Evolutionary conservation across 2,888 invertebrate species (phyloP), one percentile per base, ranked within the genome.

Genomic region (Rambutsinella grinnellia): DNA sequence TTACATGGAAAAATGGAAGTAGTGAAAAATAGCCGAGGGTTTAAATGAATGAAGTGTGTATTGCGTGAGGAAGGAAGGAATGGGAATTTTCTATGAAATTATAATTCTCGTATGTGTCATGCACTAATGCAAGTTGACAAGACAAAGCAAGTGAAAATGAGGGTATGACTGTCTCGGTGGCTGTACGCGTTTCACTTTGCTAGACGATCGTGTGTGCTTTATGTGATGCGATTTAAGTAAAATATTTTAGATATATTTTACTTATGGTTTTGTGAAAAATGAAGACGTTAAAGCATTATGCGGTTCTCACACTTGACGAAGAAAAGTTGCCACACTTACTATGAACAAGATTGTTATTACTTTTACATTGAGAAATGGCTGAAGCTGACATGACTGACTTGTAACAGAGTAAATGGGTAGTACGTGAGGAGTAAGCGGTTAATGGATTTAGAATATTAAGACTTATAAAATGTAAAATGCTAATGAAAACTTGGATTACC

Each of bases 11-110:
- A n/a, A 49, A 17, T 49, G 49, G n/a, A 49, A 49, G 3, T n/a
- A n/a, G 26, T 61, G 61, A 23, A 61, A 61, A 61, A 61, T 61
- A 53, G 51, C 47, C 15, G 19, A n/a, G n/a, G 49, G 49, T 13
- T 49, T 49, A 49, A 36, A 36, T 36, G 36, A 36, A 13, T 13
- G 36, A n/a, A 8, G 36, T 36, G 36, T 5, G 36, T 36, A 36
- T 5, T 36, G 13, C 36, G 13, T 36, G 5, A 8, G 36, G 13
- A 36, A 36, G 5, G 36, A 36, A 36, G 36, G 36, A 36, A 36
- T 8, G 36, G 6, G 36, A 8, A n/a, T n/a, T n/a, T n/a, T n/a
- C n/a, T n/a, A n/a, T n/a, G n/a, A n/a, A n/a, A n/a, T n/a, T n/a
- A n/a, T n/a, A n/a, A n/a, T n/a, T n/a, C n/a, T n/a, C n/a, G n/a